A percentile compares a stretch with the other conserved stretches of the same genome.
Conservation (phyloP, 1,140 invertebrate species). For the Drosophila insularis region DNA sequence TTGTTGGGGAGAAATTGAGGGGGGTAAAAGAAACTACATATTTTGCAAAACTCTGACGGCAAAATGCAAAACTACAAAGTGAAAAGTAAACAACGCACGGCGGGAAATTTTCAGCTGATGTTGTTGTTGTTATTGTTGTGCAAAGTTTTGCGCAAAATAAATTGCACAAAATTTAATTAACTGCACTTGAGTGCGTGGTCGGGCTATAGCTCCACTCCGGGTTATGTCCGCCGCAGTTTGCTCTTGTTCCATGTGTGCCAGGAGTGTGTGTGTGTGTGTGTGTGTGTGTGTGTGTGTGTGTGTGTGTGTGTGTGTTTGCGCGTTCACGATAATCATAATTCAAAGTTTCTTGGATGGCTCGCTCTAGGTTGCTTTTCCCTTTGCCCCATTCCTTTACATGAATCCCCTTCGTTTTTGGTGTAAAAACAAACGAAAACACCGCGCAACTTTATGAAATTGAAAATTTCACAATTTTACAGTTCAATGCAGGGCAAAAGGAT, state of each 20-base stretch:
- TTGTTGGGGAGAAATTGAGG: neutral
- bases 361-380: conserved; percentile 20
- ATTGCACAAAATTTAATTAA: conserved; percentile 79
- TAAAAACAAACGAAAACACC: conserved; percentile 61
- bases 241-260: conserved; percentile 5
- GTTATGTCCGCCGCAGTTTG: conserved; percentile 54
- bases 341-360: conserved; percentile 56
- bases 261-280: conserved; percentile 15
- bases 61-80: conserved; percentile 75
- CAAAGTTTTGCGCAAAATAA: conserved; percentile 76
- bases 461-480: conserved; percentile 79
- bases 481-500: conserved; percentile 59
- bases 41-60: conserved; percentile 61
- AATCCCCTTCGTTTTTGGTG: conserved; percentile 13
- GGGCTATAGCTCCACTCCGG: neutral
- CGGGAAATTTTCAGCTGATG: conserved; percentile 20
- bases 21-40: conserved; percentile 41
- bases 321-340: conserved; percentile 76
- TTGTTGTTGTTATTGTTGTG: conserved; percentile 53
- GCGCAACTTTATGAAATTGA: conserved; percentile 77
- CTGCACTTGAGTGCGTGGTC: conserved; percentile 73
- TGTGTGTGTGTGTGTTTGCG: conserved; percentile 34
- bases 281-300: conserved; percentile 14
- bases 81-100: conserved; percentile 71
- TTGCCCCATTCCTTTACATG: neutral